Conservation (phyloP, 2,797 vertebrate species). For the Adelosebastes latens region DNA sequence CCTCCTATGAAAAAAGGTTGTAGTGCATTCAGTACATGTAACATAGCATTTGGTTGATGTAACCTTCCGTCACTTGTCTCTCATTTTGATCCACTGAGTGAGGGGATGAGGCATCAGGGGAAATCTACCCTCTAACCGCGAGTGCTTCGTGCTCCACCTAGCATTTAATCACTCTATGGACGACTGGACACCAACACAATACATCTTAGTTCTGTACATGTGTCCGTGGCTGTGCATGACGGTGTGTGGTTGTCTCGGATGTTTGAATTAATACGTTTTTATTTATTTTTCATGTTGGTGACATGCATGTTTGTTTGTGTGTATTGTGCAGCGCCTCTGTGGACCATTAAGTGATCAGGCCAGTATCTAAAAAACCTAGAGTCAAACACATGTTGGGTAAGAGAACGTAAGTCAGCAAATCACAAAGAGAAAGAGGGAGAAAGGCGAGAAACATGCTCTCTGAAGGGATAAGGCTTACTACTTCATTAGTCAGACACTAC, state of each 20-base stretch:
- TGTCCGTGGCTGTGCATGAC: background rate
- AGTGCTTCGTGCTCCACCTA: constrained; percentile 58
- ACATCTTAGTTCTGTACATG: constrained; percentile 4
- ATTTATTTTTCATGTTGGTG: background rate
- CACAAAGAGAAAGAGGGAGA: background rate
- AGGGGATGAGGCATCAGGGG: constrained; percentile 48
- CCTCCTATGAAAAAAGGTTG: background rate
- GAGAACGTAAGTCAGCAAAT: background rate
- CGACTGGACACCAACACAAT: constrained; percentile 41
- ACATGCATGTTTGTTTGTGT: background rate
- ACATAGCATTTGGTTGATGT: constrained; percentile 46
- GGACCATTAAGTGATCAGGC: constrained; percentile 58
- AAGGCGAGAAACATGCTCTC: background rate
- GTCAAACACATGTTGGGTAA: background rate
- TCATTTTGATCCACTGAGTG: constrained; percentile 46
- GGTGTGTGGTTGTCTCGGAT: background rate
- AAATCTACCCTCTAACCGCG: constrained; percentile 63
- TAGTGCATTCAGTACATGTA: constrained; percentile 32
- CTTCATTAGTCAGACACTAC: background rate
- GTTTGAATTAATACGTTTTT: background rate
- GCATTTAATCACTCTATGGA: constrained; percentile 68
- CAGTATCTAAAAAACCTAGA: constrained; percentile 11
- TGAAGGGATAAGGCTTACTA: background rate
- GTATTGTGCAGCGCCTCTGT: background rate
- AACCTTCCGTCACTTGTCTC: constrained; percentile 54